Evolutionary conservation across 2,888 invertebrate genomes (phyloP), one percentile per base, ranked within the genome.

Genomic region (Tupiocoris notatus): DNA sequence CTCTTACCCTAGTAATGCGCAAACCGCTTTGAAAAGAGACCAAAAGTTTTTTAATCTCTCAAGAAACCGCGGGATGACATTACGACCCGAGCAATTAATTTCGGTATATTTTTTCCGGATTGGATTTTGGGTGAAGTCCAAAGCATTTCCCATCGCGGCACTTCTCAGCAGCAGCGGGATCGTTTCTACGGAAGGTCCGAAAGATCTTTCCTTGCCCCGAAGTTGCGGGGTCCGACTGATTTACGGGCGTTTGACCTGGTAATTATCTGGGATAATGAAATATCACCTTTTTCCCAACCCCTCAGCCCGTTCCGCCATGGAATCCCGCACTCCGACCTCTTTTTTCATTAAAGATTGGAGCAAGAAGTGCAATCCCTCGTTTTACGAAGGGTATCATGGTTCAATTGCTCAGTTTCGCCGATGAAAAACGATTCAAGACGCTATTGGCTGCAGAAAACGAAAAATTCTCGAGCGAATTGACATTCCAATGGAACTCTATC

Each of bases 251-350:
- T 73, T 73, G 73, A 73, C 73, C 73, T 61, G 73, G 73, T 73
- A 73, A 73, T 73, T 73, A 73, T 73, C 63, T 73, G 73, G 39
- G 73, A 62, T 73, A 73, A 73, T 73, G 73, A 73, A 73, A 62
- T 73, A 73, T 73, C 61, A 73, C 73, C 70, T 25, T 67, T 25
- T 25, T 24, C 22, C n/a, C 63, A 1, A 21, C 63, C 22, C 20
- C 22, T 22, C 63, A 3, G 17, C 70, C 70, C 59, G 3, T 39
- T 39, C 39, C 39, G 12, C 12, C 39, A 3, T 39, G 39, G 12
- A 12, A 12, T 39, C 39, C 39, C 12, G 39, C n/a, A n/a, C n/a
- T n/a, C n/a, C n/a, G 39, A 7, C 6, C 6, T 39, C 39, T 3
- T 39, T 39, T 39, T 39, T 39, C 39, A 39, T 39, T 39, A 39